These are phyloP conservation scores for Corythornis madagascariensis DNA, from an alignment of 2,113 vertebrate genomes.

Conservation along the genomic window DNA sequence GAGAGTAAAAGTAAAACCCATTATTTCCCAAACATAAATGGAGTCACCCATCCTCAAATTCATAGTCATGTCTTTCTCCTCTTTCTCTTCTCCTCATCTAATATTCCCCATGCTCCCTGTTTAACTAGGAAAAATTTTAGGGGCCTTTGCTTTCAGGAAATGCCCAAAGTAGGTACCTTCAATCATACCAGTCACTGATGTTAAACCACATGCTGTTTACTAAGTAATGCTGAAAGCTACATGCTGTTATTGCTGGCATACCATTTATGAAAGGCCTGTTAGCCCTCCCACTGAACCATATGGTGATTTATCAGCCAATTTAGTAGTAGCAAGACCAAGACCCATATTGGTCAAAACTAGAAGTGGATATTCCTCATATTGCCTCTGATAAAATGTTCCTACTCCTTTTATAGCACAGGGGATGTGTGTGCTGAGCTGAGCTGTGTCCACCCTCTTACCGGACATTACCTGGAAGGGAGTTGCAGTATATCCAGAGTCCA, in stretches of 20 bases:
- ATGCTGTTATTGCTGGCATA: constrained; percentile 5
- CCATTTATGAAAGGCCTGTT: background rate
- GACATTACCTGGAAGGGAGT: background rate
- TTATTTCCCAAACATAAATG: constrained; percentile 18
- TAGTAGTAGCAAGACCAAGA: constrained; percentile 3
- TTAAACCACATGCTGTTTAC: constrained; percentile 1
- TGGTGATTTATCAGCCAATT: background rate
- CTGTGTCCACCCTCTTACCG: background rate
- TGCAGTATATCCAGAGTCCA: background rate
- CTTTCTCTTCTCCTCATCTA: background rate
- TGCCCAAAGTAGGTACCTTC: background rate
- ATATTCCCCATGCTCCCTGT: background rate
- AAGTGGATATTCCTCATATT: background rate
- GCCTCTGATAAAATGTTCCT: background rate
- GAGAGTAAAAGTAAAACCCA: background rate
- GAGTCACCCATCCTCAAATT: background rate
- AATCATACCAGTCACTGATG: background rate
- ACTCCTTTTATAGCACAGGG: background rate
- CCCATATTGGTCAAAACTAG: background rate
- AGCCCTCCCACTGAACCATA: constrained; percentile 22
- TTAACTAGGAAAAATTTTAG: background rate
- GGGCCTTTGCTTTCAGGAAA: background rate
- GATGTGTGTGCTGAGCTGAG: background rate
- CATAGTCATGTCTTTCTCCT: background rate
- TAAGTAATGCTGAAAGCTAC: background rate